Base-by-base conservation (phyloP, 2,888 invertebrate species). In the Aleiodes testaceus region DNA sequence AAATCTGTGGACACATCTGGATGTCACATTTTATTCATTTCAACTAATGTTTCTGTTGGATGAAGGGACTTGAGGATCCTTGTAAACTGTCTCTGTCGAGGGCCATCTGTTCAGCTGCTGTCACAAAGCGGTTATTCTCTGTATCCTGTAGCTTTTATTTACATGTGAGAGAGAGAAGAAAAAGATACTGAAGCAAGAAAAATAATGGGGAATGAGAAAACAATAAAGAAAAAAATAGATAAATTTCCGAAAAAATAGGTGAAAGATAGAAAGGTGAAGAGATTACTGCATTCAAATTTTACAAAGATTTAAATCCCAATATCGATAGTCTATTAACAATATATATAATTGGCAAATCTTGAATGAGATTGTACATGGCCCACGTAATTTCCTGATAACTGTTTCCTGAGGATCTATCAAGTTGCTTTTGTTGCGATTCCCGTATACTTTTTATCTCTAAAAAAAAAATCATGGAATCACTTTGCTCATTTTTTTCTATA, bases 1-100 rank as follows among this genome's bases (percentile, higher is more conserved):
- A 71, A 69, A 70, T 65, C 64, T 61, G 47, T 63, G 7, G 49
- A 49, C 65, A 72, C 79, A 79, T 79, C 76, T 79, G 79, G 73
- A 61, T 44, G 72, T 68, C 79, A 79, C 76, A 73, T 79, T 36
- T 77, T 78, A 74, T 78, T 77, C 74, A 73, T 66, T 42, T 53
- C 69, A 72, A 42, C 45, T 63, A n/a, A 50, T 73, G 36, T 71
- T 70, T 70, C 69, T 71, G 75, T 76, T 76, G 73, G 72, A 65
- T 66, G 53, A 72, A 66, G 74, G 73, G 73, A 74, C 73, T 64
- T 63, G 26, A 70, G 67, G 72, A 74, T 77, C 74, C 72, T 74
- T 76, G 72, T 73, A 76, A 72, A 73, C 63, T 49, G 61, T 30
- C 63, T 69, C 16, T 26, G 30, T 50, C 22, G 69, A 61, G 64